Evolutionary conservation across 1,140 invertebrate species (phyloP), one percentile per base, ranked within the genome.

Genomic region (Caenorhabditis remanei): DNA sequence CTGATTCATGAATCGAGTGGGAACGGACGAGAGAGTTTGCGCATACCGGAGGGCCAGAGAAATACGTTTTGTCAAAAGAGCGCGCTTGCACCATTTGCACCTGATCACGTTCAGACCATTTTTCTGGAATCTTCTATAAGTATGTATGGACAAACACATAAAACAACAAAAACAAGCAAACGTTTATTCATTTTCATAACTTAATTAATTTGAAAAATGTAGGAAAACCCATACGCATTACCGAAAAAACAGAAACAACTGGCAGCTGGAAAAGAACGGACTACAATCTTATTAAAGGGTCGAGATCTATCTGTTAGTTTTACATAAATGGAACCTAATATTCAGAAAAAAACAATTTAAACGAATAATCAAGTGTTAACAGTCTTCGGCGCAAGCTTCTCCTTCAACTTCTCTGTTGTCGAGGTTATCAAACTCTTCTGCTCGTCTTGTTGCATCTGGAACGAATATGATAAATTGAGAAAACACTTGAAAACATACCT

Each of bases 361-460:
- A 71, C 4, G 43, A 43, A 19, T 7, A 71, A 32, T 79, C 46
- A 79, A 79, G 43, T 79, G 21, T 79, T 79, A 21, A 21, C 46
- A 21, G 71, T 2, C 1, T 46, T 6, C 9, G 71, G 71, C 3
- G 63, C 84, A 9, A 85, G n/a, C 53, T 85, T 88, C 65, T 87
- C 55, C 41, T 83, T 84, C 13, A 88, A 11, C 58, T 88, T 88
- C 41, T 88, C 75, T 3, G 75, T 82, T n/a, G 83, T 50, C 5
- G 56, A 61, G 4, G 41, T 32, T 13, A 85, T n/a, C 32, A 85
- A n/a, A 40, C 83, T 50, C 63, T 87, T 55, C 83, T 87, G 85
- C 8, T 88, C 61, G 48, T 86, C 85, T 79, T 79, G 67, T 50
- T 86, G 85, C 53, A 79, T 79, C 67, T 86, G 85, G 48, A 75